These are phyloP conservation scores for Eudemis profundana DNA, from an alignment of 2,888 invertebrate species.

Conservation along the genomic window DNA sequence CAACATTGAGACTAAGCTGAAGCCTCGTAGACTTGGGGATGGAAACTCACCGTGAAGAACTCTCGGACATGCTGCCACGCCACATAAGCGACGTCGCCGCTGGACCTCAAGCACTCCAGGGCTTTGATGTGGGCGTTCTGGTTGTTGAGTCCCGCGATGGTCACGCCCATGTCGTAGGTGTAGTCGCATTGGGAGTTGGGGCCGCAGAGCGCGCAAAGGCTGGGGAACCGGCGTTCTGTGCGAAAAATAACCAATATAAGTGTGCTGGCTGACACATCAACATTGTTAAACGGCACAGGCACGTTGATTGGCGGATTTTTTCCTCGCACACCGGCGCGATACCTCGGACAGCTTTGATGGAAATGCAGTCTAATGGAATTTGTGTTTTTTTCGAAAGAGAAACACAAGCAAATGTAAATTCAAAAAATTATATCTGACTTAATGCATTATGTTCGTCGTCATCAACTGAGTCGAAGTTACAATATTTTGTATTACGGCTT, in stretches of 20 bases:
- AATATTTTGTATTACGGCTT: too few relatives aligned
- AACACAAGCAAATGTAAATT: too few relatives aligned
- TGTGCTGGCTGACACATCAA: too few relatives aligned
- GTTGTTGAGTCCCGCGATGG: conserved; percentile 60
- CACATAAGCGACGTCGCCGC: conserved; percentile 86
- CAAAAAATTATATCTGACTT: too few relatives aligned
- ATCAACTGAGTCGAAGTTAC: too few relatives aligned
- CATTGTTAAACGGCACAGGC: too few relatives aligned
- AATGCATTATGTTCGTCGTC: too few relatives aligned
- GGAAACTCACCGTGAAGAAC: conserved; percentile 77
- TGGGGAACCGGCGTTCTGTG: conserved; percentile 81
- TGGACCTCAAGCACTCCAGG: conserved; percentile 84
- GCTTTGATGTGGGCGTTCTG: conserved; percentile 87
- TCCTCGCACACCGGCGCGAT: too few relatives aligned
- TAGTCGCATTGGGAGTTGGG: conserved; percentile 60
- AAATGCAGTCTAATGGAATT: too few relatives aligned
- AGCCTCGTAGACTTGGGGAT: background rate
- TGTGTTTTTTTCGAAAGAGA: too few relatives aligned
- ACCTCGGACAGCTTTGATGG: too few relatives aligned
- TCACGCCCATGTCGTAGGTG: conserved; percentile 62
- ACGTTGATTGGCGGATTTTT: too few relatives aligned
- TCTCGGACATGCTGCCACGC: conserved; percentile 82
- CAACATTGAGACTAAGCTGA: background rate
- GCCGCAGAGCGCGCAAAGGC: conserved; percentile 86
- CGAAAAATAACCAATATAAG: conserved; percentile 30